phyloP scores from a whole-genome alignment of 2,888 invertebrate genomes.

The Eledone cirrhosa region DNA sequence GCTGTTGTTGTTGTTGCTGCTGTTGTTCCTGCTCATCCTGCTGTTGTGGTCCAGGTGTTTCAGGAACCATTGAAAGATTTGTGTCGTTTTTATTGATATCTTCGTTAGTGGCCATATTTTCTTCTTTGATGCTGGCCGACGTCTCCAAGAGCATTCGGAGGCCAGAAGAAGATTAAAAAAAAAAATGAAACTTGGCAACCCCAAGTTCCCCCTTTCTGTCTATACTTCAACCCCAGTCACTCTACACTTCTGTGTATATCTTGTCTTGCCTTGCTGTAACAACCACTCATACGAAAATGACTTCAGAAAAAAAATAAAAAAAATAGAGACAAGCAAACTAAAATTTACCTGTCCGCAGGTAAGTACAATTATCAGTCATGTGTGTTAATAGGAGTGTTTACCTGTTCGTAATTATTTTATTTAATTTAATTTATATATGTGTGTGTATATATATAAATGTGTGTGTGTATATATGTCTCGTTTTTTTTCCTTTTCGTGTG shows the following conservation, averaged over 20 bases:
- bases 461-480: no score
- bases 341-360: no score
- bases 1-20: background rate
- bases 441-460: no score
- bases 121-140: no score
- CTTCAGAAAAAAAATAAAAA: no score
- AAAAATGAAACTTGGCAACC: background rate
- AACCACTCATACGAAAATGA: background rate
- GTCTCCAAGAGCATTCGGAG: conserved; percentile 23
- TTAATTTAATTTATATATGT: no score
- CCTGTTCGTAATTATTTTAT: no score
- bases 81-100: background rate
- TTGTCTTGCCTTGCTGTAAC: background rate
- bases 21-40: background rate
- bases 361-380: no score
- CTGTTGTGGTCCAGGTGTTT: background rate
- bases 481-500: no score
- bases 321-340: no score
- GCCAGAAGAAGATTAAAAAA: no score
- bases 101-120: conserved; percentile 11
- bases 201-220: background rate
- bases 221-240: background rate
- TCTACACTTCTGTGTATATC: background rate
- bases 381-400: no score
- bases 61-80: background rate